Base-by-base conservation (phyloP, 2,113 vertebrate genomes). In the Oreotrochilus melanogaster region DNA sequence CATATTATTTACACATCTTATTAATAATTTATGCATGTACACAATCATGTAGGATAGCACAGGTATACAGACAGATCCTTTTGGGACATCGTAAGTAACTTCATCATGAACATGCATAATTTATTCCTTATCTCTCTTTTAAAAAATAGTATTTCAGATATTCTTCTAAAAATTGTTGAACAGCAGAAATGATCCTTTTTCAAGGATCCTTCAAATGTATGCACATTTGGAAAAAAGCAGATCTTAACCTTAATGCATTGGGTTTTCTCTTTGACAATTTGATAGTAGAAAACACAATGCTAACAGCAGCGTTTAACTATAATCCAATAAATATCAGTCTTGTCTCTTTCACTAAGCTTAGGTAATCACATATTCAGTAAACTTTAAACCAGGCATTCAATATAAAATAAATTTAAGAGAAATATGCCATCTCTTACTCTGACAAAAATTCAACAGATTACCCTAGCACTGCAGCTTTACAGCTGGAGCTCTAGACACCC, bases 401-500 rank as follows among this genome's bases (percentile, higher is more conserved):
- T 92, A 73, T 48, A 78, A 93, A 97, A 83, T 81, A 24, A 91
- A 73, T 95, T 69, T 21, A 71, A 56, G 70, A 84, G 50, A 95
- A 48, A 92, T 61, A 80, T 67, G 86, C 89, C 95, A 95, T 82
- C 57, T 71, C 67, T 78, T 61, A 75, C 56, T 76, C 50, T 48
- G 62, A 92, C 89, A 93, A 88, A 86, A 96, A 97, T 80, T 94
- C 93, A 93, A 80, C 85, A 95, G 90, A 90, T 92, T 97, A 66
- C 31, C 69, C 64, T 61, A 78, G 83, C 72, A 37, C 51, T 91
- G 72, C 93, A 78, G 69, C 90, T 97, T 96, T 90, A 90, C 96
- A 96, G 91, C 82, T 96, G 96, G 51, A 91, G 97, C 96, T 96
- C 91, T 79, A 97, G 89, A 96, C 95, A 95, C 64, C 64, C 86